Base-by-base conservation (phyloP, 2,797 vertebrate genomes). In the Babyrousa celebensis region DNA sequence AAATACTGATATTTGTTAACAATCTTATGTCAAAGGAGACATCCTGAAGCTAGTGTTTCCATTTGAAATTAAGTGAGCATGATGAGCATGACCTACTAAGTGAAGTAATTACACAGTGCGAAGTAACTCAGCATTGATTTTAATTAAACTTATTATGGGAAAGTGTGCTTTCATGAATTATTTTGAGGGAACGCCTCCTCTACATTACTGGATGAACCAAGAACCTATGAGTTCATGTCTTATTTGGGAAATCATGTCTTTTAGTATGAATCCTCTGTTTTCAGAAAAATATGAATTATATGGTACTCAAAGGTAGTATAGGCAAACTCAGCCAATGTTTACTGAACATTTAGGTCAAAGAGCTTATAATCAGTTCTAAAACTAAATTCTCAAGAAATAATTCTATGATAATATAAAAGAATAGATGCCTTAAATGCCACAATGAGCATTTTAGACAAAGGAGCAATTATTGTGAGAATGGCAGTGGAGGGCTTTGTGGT, bases 231-330 rank as follows among this genome's bases (percentile, higher is more conserved):
- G 88, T 87, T 78, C 54, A 58, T 87, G 65, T 85, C 25, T 18
- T 96, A 65, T 67, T 94, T 94, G 89, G 21, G 25, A 92, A 88
- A 79, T 82, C 63, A 25, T 79, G 18, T 82, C 70, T 95, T 96
- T 96, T 94, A 70, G 18, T 85, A 71, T 68, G 92, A 89, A 87
- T 84, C 10, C 23, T 74, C 25, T 96, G 5, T 86, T 97, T 96
- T 95, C 43, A 83, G 40, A 97, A 92, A 93, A 92, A 43, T 9
- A 12, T 67, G 63, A 96, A 68, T 95, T 83, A 72, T 40, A 32
- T 89, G 40, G 18, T 91, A 82, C 27, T 25, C 52, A 74, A 86
- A 87, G 65, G 10, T 77, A 16, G 65, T 90, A 52, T 29, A 56
- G 63, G 36, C 17, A 60, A 9, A 9, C 87, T 83, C 54, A 85